Evolutionary conservation across 2,888 invertebrate species (phyloP), one percentile per base, ranked within the genome.

Genomic region (Teleogryllus oceanicus): DNA sequence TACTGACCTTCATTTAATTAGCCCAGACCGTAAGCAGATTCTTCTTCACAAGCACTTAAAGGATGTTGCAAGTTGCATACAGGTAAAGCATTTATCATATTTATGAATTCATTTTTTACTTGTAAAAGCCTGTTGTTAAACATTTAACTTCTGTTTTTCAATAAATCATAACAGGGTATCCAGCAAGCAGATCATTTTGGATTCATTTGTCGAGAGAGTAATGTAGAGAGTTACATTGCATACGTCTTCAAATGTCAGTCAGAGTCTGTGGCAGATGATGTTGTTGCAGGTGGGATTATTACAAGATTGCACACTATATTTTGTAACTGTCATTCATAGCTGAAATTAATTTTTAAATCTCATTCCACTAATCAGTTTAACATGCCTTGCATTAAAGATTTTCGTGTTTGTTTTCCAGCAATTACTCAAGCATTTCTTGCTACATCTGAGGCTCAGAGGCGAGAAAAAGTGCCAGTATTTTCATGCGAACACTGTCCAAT

Each of bases 401-500:
- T 77, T 78, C 79, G 8, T 37, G 37, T 83, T 81, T 82, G 82
- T 83, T 85, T 87, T 87, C 12, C 87, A 94, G 95, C 95, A 0
- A 92, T 96, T 81, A 93, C 91, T 80, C 94, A 94, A 87, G 95
- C 96, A 0, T 94, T 93, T 84, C 88, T 90, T 20, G 90, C 90
- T 0, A 90, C 91, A 75, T 86, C 86, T 80, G 88, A 88, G 74
- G 85, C 85, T n/a, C 90, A 90, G 84, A 89, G 92, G 78, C 86
- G 90, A 83, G 90, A 92, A 83, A 90, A 91, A 84, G 92, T 91
- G 1, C 89, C 92, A 0, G 92, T 94, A 80, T 91, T 94, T 85
- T 94, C 94, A 0, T 98, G 98, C 86, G 97, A 97, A 82, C 95
- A 96, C 85, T 98, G 98, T 84, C 98, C 98, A 0, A 95, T 98